Evolutionary conservation across 2,797 vertebrate species (phyloP), one percentile per base, ranked within the genome.

Genomic region (Steatocranus sp.): DNA sequence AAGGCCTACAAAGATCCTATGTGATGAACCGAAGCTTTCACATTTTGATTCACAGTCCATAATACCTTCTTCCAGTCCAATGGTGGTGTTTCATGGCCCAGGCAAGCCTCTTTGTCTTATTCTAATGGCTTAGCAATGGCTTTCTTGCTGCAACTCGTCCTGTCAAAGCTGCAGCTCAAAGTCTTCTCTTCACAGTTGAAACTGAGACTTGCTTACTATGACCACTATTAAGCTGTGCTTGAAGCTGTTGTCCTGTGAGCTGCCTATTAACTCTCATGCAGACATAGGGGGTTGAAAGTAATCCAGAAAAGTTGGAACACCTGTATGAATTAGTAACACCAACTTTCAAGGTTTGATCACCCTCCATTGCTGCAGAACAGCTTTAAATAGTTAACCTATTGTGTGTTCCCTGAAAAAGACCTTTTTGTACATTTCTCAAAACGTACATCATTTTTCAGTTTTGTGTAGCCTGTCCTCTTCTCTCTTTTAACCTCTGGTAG

Each of bases 161-260:
- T 17, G 14, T 56, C 25, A 56, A 56, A 56, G 14, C 25, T 56
- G 25, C 25, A 56, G 2, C 25, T 56, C 25, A 0, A 56, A 56
- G 25, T 56, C 53, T 53, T 53, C 50, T 8, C 50, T 25, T 51
- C 50, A 51, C 20, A 23, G 20, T 12, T 23, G 50, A 51, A 51
- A 51, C 20, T 23, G 50, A 51, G 50, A 51, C 50, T 56, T 56
- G 25, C 14, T 56, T 0, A 56, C 53, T 30, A 30, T 0, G 5
- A 56, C 25, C 53, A 30, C 53, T 30, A 6, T 56, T 30, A 30
- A 56, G 25, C 53, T 56, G 25, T 56, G 51, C 23, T 56, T 30
- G 53, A 56, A 56, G 53, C 25, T 56, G 53, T 56, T 56, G 53
- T 17, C 14, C 25, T 30, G 25, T 56, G 53, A 56, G 5, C 53